Conservation (phyloP, 2,888 invertebrate genomes). For the Andricus curvator region DNA sequence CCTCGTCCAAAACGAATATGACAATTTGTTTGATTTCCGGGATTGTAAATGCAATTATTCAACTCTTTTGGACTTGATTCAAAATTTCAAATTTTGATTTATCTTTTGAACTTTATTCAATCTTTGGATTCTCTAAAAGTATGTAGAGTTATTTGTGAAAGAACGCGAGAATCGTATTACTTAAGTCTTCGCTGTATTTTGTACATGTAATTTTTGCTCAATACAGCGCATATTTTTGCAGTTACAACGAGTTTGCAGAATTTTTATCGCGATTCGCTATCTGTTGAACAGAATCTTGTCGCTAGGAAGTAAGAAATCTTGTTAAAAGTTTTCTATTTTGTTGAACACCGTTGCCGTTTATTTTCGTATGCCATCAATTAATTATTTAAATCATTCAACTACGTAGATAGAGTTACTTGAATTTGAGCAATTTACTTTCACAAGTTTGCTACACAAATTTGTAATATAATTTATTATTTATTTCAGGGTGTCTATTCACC, state of each 20-base stretch:
- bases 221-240: slow-evolving; percentile 37
- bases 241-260: slow-evolving; percentile 14
- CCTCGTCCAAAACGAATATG: background rate
- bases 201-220: slow-evolving; percentile 18
- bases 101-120: background rate
- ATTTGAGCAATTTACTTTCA: background rate
- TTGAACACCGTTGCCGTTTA: background rate
- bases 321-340: slow-evolving; percentile 3
- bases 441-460: background rate
- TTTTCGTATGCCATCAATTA: slow-evolving; percentile 9
- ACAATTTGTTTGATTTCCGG: background rate
- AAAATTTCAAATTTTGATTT: background rate
- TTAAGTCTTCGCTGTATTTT: slow-evolving; percentile 22
- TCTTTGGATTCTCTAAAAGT: slow-evolving; percentile 8
- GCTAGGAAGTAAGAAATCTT: slow-evolving; percentile 6
- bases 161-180: slow-evolving; percentile 10
- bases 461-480: background rate
- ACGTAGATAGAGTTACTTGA: background rate
- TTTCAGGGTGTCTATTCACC: no score
- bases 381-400: background rate
- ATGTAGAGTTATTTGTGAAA: background rate
- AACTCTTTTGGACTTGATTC: background rate
- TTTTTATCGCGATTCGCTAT: background rate
- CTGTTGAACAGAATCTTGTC: slow-evolving; percentile 29
- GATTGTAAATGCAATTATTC: background rate